Evolutionary conservation across 2,888 invertebrate species (phyloP).

Genomic region (Seladonia tumulorum): DNA sequence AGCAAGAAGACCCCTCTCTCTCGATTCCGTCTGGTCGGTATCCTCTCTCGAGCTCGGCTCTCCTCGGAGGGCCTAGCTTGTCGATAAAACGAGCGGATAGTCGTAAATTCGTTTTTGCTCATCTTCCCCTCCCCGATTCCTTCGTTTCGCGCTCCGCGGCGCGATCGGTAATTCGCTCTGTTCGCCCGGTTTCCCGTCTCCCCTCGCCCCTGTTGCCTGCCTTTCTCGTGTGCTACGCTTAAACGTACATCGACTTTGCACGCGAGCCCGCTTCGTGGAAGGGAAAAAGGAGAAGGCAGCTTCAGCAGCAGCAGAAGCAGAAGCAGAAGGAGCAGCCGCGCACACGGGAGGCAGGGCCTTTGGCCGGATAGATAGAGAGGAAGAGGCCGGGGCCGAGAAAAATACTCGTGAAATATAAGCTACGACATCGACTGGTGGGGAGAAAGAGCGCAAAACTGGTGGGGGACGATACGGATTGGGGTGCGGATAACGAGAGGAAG

Average conservation of each 20-base stretch:
- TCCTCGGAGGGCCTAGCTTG: neutral
- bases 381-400: constrained; percentile 14
- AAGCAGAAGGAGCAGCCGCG: neutral
- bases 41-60: neutral
- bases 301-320: neutral
- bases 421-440: constrained; percentile 30
- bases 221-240: constrained; percentile 37
- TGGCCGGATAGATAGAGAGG: constrained; percentile 1
- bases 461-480: constrained; percentile 30
- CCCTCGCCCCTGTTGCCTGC: neutral
- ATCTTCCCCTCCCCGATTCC: constrained; percentile 33
- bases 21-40: neutral
- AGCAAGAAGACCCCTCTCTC: neutral
- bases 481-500: neutral
- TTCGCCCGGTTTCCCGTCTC: constrained; percentile 7
- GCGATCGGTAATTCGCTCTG: constrained; percentile 64
- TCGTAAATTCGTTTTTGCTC: constrained; percentile 69
- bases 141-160: constrained; percentile 50
- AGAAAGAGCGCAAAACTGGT: neutral
- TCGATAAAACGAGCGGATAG: constrained; percentile 67
- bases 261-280: constrained; percentile 57
- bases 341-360: neutral
- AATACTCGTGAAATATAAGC: constrained; percentile 66
- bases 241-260: constrained; percentile 65
- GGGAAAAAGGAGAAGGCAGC: constrained; percentile 22